Percentiles rank a stretch among this genome's conserved stretches.
These are phyloP conservation scores for Porphyrio hochstetteri DNA, from an alignment of 2,113 vertebrate genomes.

Conservation along the genomic window DNA sequence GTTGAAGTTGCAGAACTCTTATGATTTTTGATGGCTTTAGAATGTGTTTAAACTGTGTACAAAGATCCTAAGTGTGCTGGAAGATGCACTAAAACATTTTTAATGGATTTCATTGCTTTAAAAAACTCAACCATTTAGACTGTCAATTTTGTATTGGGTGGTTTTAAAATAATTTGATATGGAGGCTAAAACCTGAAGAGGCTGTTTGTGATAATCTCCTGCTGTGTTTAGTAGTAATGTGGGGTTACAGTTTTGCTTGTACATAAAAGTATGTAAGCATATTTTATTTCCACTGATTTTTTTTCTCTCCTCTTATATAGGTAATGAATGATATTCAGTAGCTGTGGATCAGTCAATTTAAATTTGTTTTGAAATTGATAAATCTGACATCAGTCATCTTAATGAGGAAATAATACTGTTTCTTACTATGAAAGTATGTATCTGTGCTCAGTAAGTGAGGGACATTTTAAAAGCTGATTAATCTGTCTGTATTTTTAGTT, in stretches of 20 bases:
- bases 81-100: slow-evolving; percentile 11
- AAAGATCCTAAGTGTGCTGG: background rate
- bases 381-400: background rate
- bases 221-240: background rate
- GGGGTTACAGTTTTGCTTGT: background rate
- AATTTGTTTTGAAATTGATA: background rate
- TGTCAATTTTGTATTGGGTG: background rate
- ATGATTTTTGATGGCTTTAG: background rate
- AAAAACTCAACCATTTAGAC: background rate
- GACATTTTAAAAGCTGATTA: background rate
- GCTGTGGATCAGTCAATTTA: background rate
- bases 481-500: background rate
- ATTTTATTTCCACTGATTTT: background rate
- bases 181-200: background rate
- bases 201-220: background rate
- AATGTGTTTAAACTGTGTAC: background rate
- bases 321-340: background rate
- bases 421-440: background rate
- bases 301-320: background rate
- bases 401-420: background rate
- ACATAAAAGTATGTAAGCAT: background rate
- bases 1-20: background rate
- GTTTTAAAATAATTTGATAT: background rate
- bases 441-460: background rate
- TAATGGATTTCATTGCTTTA: background rate